Evolutionary conservation across 2,888 invertebrate species (phyloP).

Genomic region (Diplolepis rosae): DNA sequence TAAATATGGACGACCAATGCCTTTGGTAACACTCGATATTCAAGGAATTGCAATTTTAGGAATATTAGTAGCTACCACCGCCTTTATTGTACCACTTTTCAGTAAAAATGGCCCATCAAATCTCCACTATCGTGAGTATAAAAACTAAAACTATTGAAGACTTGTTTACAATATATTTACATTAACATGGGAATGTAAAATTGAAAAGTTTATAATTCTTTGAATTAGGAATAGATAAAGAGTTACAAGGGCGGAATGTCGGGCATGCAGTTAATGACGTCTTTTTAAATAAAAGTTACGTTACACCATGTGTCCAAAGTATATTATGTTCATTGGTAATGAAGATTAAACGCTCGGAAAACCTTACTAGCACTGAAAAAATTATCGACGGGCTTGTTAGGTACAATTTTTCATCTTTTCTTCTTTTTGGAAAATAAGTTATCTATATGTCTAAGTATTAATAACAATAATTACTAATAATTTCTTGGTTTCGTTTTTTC

Average conservation of each 20-base stretch:
- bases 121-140: not conserved
- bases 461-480: not conserved
- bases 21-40: conserved; percentile 79
- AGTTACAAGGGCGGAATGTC: conserved; percentile 52
- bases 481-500: not conserved
- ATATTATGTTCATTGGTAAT: conserved; percentile 68
- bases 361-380: conserved; percentile 68
- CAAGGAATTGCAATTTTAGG: conserved; percentile 78
- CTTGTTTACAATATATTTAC: too few species aligned
- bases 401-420: not conserved
- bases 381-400: conserved; percentile 68
- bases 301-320: conserved; percentile 69
- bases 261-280: conserved; percentile 65
- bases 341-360: conserved; percentile 55
- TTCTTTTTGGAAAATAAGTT: not conserved
- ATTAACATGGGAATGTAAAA: too few species aligned
- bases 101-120: conserved; percentile 44
- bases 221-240: conserved; percentile 56
- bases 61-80: conserved; percentile 76
- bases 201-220: conserved; percentile 9
- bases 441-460: not conserved
- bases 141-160: too few species aligned
- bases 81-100: conserved; percentile 75
- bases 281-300: conserved; percentile 63
- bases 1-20: conserved; percentile 66